A percentile compares a stretch with the other conserved stretches of the same genome.
Conservation (phyloP, 2,797 vertebrate genomes). For the Bufotes viridis region DNA sequence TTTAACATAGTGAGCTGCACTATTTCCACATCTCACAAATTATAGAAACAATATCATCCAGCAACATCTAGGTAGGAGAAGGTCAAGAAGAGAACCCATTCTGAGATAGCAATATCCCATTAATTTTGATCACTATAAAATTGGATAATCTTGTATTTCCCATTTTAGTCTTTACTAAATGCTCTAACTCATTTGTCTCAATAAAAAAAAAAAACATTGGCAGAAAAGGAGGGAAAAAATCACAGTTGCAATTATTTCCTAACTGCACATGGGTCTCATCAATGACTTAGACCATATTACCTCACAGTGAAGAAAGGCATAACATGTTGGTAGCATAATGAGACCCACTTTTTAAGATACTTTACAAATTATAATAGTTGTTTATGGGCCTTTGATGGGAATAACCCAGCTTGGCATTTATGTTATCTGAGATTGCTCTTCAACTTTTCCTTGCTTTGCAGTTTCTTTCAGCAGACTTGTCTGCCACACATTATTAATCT, state of each 20-base stretch:
- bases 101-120: too few relatives aligned
- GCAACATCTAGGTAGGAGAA: too few relatives aligned
- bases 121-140: too few relatives aligned
- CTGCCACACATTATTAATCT: slow-evolving; percentile 43
- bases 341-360: background rate
- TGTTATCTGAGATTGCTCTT: slow-evolving; percentile 36
- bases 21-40: too few relatives aligned
- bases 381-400: slow-evolving; percentile 3
- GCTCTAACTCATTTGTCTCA: too few relatives aligned
- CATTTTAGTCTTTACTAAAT: too few relatives aligned
- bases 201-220: too few relatives aligned
- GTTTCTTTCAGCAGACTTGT: slow-evolving; percentile 37
- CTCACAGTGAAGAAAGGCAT: background rate
- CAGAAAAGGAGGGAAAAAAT: background rate
- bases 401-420: slow-evolving; percentile 3
- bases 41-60: too few relatives aligned
- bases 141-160: too few relatives aligned
- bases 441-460: slow-evolving; percentile 30
- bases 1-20: too few relatives aligned
- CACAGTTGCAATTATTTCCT: background rate
- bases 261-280: background rate
- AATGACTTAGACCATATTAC: background rate
- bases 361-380: background rate
- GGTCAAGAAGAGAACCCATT: too few relatives aligned
- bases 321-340: background rate